Conservation (phyloP, 2,888 invertebrate species). For the Priapulus caudatus region DNA sequence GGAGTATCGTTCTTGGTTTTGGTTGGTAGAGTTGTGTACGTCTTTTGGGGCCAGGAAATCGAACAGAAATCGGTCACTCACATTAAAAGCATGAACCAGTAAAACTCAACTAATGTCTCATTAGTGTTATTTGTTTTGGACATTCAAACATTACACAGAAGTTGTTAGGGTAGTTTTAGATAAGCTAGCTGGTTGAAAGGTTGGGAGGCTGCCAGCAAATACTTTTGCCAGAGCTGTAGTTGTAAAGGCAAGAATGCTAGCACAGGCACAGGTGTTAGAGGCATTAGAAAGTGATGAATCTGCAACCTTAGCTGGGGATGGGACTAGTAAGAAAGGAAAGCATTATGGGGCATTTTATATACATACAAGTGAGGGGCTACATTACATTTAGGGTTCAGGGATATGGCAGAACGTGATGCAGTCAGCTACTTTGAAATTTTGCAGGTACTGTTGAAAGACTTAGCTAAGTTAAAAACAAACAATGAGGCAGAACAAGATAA, state of each 20-base stretch:
- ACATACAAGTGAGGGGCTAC: neutral
- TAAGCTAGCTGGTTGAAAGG: neutral
- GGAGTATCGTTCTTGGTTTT: no score
- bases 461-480: neutral
- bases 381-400: neutral
- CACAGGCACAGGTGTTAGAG: neutral
- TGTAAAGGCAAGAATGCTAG: neutral
- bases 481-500: neutral
- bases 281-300: neutral
- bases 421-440: no score
- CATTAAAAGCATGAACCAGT: no score
- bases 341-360: neutral
- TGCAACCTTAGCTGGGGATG: neutral
- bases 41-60: no score
- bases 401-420: no score
- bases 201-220: neutral
- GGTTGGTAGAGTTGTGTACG: no score
- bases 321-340: constrained; percentile 3
- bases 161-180: constrained; percentile 1
- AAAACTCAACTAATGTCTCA: no score
- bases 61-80: no score
- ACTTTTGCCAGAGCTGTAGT: neutral
- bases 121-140: no score
- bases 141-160: no score
- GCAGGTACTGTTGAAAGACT: neutral